These are phyloP conservation scores for Ferdinandea cuprea DNA, from an alignment of 2,888 invertebrate genomes.

Conservation along the genomic window DNA sequence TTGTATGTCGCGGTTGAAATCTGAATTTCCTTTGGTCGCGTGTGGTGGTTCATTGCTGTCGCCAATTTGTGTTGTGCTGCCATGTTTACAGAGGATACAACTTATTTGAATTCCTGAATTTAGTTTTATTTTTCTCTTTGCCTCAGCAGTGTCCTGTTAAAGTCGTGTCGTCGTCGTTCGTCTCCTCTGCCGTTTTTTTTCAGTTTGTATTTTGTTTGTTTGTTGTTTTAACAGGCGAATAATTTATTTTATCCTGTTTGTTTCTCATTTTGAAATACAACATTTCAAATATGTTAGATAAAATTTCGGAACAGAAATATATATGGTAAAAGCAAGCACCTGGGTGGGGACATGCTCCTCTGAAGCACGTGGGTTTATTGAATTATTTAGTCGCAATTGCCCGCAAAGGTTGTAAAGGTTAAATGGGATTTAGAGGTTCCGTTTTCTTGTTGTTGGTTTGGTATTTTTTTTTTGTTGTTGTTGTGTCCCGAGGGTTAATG, in stretches of 20 bases:
- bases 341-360: not conserved
- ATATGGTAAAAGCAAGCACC: not conserved
- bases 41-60: constrained; percentile 38
- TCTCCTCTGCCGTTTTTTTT: not conserved
- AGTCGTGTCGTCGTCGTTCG: not conserved
- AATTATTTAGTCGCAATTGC: constrained; percentile 45
- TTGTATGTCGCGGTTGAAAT: not conserved
- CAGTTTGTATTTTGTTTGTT: constrained; percentile 29
- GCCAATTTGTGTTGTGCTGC: constrained; percentile 37
- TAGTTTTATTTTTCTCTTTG: not conserved
- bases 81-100: constrained; percentile 57
- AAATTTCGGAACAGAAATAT: constrained; percentile 34
- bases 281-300: constrained; percentile 57
- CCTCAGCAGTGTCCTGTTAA: not conserved
- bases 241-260: constrained; percentile 62
- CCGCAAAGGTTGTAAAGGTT: constrained; percentile 46
- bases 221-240: constrained; percentile 52
- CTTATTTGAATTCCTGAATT: constrained; percentile 52
- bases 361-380: constrained; percentile 41
- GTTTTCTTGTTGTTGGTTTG: too few species aligned
- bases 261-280: constrained; percentile 33
- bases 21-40: constrained; percentile 22
- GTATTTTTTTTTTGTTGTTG: not conserved
- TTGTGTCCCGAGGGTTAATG: constrained; percentile 42
- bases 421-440: constrained; percentile 23